Conservation (phyloP, 2,113 vertebrate genomes). For the Cisticola juncidis region DNA sequence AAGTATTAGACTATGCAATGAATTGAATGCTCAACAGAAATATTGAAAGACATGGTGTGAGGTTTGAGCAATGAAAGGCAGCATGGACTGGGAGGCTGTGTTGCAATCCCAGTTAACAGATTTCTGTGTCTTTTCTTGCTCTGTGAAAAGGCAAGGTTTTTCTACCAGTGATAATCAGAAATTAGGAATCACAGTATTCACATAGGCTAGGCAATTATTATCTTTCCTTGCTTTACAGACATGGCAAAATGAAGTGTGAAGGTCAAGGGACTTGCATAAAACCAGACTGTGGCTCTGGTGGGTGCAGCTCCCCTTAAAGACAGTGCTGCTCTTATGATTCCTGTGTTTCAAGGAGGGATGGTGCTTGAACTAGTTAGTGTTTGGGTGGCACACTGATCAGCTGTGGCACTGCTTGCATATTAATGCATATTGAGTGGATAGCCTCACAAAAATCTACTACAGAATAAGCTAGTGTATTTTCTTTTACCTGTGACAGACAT, state of each 20-base stretch:
- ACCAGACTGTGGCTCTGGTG: not conserved
- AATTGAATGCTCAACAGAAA: not conserved
- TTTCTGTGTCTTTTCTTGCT: not conserved
- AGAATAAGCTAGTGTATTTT: not conserved
- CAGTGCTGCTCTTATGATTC: not conserved
- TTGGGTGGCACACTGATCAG: not conserved
- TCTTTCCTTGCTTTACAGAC: not conserved
- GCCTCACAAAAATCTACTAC: not conserved
- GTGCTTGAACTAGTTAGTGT: not conserved
- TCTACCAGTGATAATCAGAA: not conserved
- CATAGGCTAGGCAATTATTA: not conserved
- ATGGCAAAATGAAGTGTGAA: conserved; percentile 17
- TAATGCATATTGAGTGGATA: not conserved
- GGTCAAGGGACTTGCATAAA: not conserved
- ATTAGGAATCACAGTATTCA: not conserved
- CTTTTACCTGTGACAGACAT: not conserved
- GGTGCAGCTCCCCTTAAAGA: not conserved
- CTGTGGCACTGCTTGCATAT: not conserved
- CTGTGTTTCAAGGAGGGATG: not conserved
- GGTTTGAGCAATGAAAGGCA: not conserved
- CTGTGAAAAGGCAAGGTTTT: not conserved
- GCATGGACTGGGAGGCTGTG: not conserved
- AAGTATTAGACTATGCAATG: not conserved
- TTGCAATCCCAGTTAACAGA: not conserved
- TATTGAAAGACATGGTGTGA: not conserved